phyloP scores from a whole-genome alignment of 2,797 vertebrate genomes.

The Spondyliosoma cantharus region DNA sequence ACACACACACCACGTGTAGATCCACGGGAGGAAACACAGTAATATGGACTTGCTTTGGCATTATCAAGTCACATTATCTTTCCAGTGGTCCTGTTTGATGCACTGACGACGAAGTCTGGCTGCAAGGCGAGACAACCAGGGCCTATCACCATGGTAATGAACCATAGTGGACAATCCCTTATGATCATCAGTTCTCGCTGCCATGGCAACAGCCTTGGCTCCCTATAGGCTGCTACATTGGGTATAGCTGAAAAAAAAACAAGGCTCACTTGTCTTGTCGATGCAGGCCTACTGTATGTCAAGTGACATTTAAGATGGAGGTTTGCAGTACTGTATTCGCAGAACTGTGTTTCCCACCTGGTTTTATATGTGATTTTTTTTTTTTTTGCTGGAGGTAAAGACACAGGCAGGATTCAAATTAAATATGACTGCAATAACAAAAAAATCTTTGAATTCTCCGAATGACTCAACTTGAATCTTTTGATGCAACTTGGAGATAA shows the following conservation, averaged over 20 bases:
- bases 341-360: background rate
- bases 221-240: slow-evolving; percentile 60
- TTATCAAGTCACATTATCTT: slow-evolving; percentile 26
- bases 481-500: background rate
- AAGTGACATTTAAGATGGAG: background rate
- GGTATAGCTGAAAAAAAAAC: slow-evolving; percentile 22
- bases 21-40: background rate
- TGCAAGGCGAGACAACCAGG: slow-evolving; percentile 51
- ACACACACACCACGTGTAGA: background rate
- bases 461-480: background rate
- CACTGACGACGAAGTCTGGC: slow-evolving; percentile 39
- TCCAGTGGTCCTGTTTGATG: slow-evolving; percentile 49
- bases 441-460: background rate
- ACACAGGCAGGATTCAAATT: background rate
- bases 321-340: background rate
- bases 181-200: slow-evolving; percentile 65
- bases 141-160: slow-evolving; percentile 75
- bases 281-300: background rate
- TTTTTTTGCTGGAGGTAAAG: background rate
- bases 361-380: background rate
- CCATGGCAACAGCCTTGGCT: slow-evolving; percentile 74
- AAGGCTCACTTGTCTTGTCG: slow-evolving; percentile 13
- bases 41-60: slow-evolving; percentile 35
- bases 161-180: slow-evolving; percentile 71
- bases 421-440: background rate